A percentile compares a stretch with the other conserved stretches of the same genome.
Conservation (phyloP, 2,888 invertebrate genomes). For the Caenorhabditis sp. region DNA sequence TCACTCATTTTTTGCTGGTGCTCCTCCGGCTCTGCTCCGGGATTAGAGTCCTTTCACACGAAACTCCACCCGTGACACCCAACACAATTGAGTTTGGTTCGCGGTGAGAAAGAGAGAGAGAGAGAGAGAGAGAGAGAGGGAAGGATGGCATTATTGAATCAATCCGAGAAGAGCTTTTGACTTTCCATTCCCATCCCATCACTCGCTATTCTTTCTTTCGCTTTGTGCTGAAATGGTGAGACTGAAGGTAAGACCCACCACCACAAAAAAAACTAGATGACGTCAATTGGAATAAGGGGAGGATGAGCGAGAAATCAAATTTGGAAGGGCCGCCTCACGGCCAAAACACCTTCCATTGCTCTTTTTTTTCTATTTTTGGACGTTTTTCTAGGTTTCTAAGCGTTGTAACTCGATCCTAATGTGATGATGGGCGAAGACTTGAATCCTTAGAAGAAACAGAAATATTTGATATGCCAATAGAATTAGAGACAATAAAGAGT, state of each 20-base stretch:
- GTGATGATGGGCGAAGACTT: conserved; percentile 29
- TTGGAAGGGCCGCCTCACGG: conserved; percentile 22
- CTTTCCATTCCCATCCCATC: conserved; percentile 2
- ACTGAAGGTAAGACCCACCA: conserved; percentile 25
- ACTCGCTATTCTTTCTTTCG: neutral
- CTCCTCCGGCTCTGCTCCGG: no score
- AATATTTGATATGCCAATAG: no score
- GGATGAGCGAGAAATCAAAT: conserved; percentile 50
- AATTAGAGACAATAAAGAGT: no score
- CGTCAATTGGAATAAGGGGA: conserved; percentile 11
- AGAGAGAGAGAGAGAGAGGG: no score
- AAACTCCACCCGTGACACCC: conserved; percentile 45
- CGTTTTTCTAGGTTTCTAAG: conserved; percentile 19
- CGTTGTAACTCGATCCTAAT: conserved; percentile 23
- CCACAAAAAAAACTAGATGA: conserved; percentile 10
- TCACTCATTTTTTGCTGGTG: no score
- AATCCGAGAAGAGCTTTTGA: neutral
- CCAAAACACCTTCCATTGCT: conserved; percentile 19
- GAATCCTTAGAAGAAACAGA: no score
- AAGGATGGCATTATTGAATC: conserved; percentile 1
- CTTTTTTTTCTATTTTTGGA: conserved; percentile 25
- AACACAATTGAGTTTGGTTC: conserved; percentile 43
- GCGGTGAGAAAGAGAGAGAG: no score
- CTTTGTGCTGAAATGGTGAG: conserved; percentile 5
- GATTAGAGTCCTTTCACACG: conserved; percentile 45